These are phyloP conservation scores for Pleuronectes platessa DNA, from an alignment of 2,113 vertebrate species.

Conservation along the genomic window DNA sequence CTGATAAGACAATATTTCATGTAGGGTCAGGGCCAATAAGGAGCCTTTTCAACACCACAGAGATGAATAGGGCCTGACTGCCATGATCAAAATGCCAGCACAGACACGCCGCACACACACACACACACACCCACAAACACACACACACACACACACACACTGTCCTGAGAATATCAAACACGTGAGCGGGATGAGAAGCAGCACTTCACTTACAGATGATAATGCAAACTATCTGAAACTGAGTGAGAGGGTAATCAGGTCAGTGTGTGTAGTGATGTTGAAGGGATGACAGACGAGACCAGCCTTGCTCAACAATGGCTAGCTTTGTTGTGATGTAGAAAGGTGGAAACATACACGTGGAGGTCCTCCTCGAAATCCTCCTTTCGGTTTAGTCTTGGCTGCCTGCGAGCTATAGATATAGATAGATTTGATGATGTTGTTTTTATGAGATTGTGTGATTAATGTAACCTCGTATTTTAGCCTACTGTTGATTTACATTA, in stretches of 20 bases:
- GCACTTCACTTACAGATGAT: conserved; percentile 48
- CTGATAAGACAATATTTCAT: conserved; percentile 82
- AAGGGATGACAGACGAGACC: neutral
- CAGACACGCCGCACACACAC: neutral
- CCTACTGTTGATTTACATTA: conserved; percentile 27
- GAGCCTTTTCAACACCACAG: conserved; percentile 76
- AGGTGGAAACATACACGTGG: neutral
- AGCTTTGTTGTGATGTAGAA: conserved; percentile 3
- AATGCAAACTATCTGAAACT: conserved; percentile 43
- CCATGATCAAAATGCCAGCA: conserved; percentile 66
- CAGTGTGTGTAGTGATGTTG: conserved; percentile 14
- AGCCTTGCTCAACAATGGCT: neutral
- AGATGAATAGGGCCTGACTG: conserved; percentile 74
- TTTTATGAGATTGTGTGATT: conserved; percentile 28
- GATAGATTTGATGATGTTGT: conserved; percentile 12
- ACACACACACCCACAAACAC: neutral
- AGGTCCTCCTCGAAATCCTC: neutral
- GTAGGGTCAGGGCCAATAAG: conserved; percentile 79
- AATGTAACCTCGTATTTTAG: conserved; percentile 26
- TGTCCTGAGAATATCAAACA: conserved; percentile 46
- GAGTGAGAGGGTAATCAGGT: conserved; percentile 24
- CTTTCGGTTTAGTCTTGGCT: conserved; percentile 7
- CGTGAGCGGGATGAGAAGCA: conserved; percentile 47
- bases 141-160: neutral
- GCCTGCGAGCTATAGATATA: neutral